Base-by-base conservation (phyloP, 2,113 vertebrate genomes). In the Pterocles gutturalis region DNA sequence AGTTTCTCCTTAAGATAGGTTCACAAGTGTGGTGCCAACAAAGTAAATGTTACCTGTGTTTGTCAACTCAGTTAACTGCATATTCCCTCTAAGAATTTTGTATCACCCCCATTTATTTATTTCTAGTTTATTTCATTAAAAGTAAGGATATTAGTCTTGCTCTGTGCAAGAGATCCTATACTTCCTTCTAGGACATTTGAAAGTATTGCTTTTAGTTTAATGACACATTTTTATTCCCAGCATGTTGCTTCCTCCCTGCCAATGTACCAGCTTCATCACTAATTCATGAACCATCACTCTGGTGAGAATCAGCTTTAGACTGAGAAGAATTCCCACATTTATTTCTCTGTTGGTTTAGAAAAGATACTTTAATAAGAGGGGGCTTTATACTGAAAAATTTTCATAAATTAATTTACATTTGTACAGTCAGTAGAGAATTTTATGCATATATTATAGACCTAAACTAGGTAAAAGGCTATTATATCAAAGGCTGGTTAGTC, bases 211-310 rank as follows among this genome's bases (percentile, higher is more conserved):
- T 96, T 85, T 87, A 95, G 79, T 88, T 94, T 91, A 95, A 89
- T 55, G 89, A 62, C n/a, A 55, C 60, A 81, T 96, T 95, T 96
- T 96, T 67, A 97, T 96, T 95, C 94, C 87, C 83, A 70, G 90
- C 84, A 76, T 93, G 87, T 60, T 83, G 77, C 83, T 76, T 93
- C 48, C 46, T 85, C 76, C 64, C 67, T 5, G 34, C 43, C 87
- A 97, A 41, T 85, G 93, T 85, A 96, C 94, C 84, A 94, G 79
- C 75, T 96, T 91, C 78, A 87, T 97, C 83, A 93, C 83, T 96
- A 83, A 94, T 93, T 96, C 3, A 48, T 87, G 79, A 97, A 77
- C 62, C 82, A 64, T 90, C 54, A 31, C 62, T 51, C 71, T 87
- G 58, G 54, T 72, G 82, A 94, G 83, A 96, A 96, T 31, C 81